Conservation (phyloP, 92 coral and sea anemone genomes). For the Plumapathes pennacea region DNA sequence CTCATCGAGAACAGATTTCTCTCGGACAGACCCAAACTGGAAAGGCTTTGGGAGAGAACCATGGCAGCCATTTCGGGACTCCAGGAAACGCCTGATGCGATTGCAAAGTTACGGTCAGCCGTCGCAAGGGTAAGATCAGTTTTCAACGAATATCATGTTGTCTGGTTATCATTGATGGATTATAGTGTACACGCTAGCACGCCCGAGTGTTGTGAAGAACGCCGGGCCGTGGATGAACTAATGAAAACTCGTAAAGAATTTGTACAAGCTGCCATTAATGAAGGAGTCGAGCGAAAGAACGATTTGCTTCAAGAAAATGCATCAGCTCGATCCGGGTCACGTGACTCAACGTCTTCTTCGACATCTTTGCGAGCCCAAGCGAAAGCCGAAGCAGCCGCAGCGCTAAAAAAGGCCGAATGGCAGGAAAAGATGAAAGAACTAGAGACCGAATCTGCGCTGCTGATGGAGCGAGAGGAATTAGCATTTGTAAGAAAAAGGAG, state of each 20-base stretch:
- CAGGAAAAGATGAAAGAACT: conserved; percentile 2
- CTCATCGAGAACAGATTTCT: not conserved
- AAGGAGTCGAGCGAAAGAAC: conserved; percentile 12
- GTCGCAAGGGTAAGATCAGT: too few species aligned
- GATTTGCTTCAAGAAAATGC: conserved; percentile 6
- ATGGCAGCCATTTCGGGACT: not conserved
- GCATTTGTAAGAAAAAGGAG: too few species aligned
- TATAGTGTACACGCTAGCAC: not conserved
- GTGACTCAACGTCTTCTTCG: conserved; percentile 18
- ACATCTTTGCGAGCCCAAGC: conserved; percentile 22
- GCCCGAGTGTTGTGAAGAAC: not conserved
- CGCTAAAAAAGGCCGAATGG: conserved; percentile 17
- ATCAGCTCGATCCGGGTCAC: conserved; percentile 15
- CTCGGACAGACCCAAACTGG: not conserved
- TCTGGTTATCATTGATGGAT: not conserved
- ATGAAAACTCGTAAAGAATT: conserved; percentile 16
- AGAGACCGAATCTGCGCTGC: conserved; percentile 7
- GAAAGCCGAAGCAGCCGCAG: conserved; percentile 12
- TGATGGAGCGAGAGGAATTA: conserved; percentile 2
- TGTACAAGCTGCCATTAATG: conserved; percentile 4
- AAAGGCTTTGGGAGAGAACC: not conserved
- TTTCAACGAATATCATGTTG: too few species aligned
- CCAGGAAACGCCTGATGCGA: not conserved
- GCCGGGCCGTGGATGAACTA: not conserved
- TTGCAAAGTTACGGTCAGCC: not conserved